A percentile compares a stretch with the other conserved stretches of the same genome.
These are phyloP conservation scores for Platysternon megacephalum DNA, from an alignment of 2,113 vertebrate species.

Conservation along the genomic window DNA sequence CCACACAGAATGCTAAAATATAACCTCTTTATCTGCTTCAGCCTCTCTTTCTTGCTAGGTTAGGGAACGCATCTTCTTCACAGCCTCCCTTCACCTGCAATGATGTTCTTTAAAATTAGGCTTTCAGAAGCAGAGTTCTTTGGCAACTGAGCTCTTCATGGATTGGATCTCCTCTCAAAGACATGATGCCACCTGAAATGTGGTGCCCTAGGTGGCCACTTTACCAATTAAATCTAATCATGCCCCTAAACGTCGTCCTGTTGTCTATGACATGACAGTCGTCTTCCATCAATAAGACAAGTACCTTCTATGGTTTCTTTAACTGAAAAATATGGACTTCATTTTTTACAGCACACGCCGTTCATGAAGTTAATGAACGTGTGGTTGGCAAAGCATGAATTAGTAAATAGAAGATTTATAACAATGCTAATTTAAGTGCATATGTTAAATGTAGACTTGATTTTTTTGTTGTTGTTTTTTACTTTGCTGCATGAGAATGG, in stretches of 20 bases:
- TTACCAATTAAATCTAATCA: neutral
- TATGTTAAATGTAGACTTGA: neutral
- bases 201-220: neutral
- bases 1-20: neutral
- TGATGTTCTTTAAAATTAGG: neutral
- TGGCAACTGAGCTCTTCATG: neutral
- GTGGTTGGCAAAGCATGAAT: neutral
- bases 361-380: too few species aligned
- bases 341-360: neutral
- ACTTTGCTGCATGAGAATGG: neutral
- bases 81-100: neutral
- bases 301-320: neutral
- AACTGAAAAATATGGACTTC: neutral
- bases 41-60: neutral
- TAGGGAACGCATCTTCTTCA: neutral
- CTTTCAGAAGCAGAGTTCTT: neutral
- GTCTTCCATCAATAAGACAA: neutral
- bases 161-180: neutral
- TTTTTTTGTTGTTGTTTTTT: neutral
- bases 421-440: neutral
- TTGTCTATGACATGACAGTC: neutral
- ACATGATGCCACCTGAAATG: neutral
- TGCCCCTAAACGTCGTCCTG: neutral
- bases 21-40: neutral
- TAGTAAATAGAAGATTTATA: neutral